A percentile compares a stretch with the other conserved stretches of the same genome.
phyloP scores from a whole-genome alignment of 2,113 vertebrate genomes.

The Sylvietta virens region DNA sequence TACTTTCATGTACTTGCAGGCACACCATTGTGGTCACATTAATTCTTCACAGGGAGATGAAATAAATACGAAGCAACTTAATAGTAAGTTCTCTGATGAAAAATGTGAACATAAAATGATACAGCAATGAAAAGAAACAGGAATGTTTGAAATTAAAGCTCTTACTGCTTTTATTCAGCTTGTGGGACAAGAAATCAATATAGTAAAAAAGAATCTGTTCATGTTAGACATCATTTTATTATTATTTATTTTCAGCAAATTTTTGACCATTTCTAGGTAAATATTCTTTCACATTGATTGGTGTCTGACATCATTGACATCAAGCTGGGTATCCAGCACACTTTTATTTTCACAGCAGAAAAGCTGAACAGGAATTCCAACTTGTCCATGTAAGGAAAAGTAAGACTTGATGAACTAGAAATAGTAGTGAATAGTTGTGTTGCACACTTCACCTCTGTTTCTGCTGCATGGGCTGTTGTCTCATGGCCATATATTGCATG shows the following conservation, averaged over 20 bases:
- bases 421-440: neutral
- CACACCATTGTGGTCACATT: neutral
- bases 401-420: neutral
- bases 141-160: neutral
- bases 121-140: neutral
- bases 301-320: neutral
- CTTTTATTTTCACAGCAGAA: neutral
- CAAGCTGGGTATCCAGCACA: neutral
- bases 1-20: neutral
- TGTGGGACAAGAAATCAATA: neutral
- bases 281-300: neutral
- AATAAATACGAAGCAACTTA: neutral
- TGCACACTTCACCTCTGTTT: conserved; percentile 76
- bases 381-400: neutral
- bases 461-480: conserved; percentile 84
- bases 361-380: neutral
- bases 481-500: conserved; percentile 86
- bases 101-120: neutral
- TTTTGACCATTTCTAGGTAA: neutral
- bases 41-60: neutral
- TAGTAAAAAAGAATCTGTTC: neutral
- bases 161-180: neutral
- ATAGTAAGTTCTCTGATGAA: neutral
- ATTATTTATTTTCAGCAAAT: neutral
- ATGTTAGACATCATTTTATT: neutral